Conservation (phyloP, 2,797 vertebrate genomes). For the Paratrypauchen microcephalus region DNA sequence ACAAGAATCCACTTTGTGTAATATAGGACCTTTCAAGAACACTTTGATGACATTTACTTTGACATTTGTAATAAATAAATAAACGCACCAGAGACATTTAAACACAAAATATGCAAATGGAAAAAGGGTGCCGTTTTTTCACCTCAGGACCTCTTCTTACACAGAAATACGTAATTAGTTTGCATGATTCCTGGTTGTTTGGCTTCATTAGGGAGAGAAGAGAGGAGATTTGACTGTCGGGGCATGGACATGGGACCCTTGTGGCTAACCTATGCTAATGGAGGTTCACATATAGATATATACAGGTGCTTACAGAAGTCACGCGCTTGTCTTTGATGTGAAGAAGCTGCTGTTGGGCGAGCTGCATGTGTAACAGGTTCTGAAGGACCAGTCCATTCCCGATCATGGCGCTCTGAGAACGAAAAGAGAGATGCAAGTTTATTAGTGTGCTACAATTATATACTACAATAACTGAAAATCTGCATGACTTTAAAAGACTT, state of each 20-base stretch:
- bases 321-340: slow-evolving; percentile 89
- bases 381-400: slow-evolving; percentile 87
- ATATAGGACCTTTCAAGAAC: not conserved
- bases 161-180: slow-evolving; percentile 25
- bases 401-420: slow-evolving; percentile 76
- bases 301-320: slow-evolving; percentile 80
- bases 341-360: slow-evolving; percentile 89
- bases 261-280: slow-evolving; percentile 31
- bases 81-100: not conserved
- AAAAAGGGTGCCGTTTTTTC: slow-evolving; percentile 13
- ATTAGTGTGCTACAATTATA: too few relatives aligned
- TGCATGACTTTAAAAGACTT: too few relatives aligned
- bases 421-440: not conserved
- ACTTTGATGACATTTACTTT: slow-evolving; percentile 31
- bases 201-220: slow-evolving; percentile 27
- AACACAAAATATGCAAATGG: slow-evolving; percentile 43
- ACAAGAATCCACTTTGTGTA: too few relatives aligned
- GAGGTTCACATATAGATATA: too few relatives aligned
- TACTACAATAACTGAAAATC: not conserved
- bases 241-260: slow-evolving; percentile 12
- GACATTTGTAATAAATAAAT: slow-evolving; percentile 20
- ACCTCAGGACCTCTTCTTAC: slow-evolving; percentile 33
- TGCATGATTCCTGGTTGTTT: slow-evolving; percentile 7
- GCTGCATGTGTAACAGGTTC: slow-evolving; percentile 87
- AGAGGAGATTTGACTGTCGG: slow-evolving; percentile 24